Base-by-base conservation (phyloP, 2,113 vertebrate species). In the Oostethus manadensis region DNA sequence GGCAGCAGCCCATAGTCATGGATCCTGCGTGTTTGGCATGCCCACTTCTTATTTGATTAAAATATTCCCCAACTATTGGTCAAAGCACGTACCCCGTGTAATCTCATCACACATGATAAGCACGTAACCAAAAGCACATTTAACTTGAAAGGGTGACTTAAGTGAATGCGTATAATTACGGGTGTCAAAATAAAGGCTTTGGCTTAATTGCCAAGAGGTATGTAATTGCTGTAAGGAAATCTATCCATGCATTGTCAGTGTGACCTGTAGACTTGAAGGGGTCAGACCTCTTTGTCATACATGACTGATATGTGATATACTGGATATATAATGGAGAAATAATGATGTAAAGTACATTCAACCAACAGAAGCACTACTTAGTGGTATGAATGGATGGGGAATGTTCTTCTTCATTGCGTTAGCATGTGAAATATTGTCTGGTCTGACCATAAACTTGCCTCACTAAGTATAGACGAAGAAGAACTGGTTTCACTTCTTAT, bases 71-170 rank as follows among this genome's bases (percentile, higher is more conserved):
- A 80, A 83, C 79, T 70, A 78, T 54, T 54, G 45, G 62, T 80
- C 82, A 79, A 84, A 85, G 79, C 68, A 74, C 78, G 53, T 73
- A 71, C 71, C 78, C 59, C 73, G 80, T 60, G 60, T 89, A 84
- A 89, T 88, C 84, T 76, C 73, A 84, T 89, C 84, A 83, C 56
- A 17, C 48, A 69, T 45, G 76, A 85, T 80, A 77, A 75, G 76
- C 81, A 60, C 88, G 75, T 87, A 89, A 90, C 85, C 73, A 84
- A 83, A 87, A 83, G 74, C 88, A 90, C 48, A 80, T 86, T 83
- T 18, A 51, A 84, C 81, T 82, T 88, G 66, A 90, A 88, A 89
- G 86, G 62, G 71, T 13, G 64, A 70, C 79, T 76, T 71, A 81
- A 81, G 84, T 54, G 75, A 85, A 86, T 81, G 81, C 78, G 66